Percentiles rank a stretch among this genome's conserved stretches.
Evolutionary conservation across 2,888 invertebrate genomes (phyloP).

Genomic region (Tenthredo livida): DNA sequence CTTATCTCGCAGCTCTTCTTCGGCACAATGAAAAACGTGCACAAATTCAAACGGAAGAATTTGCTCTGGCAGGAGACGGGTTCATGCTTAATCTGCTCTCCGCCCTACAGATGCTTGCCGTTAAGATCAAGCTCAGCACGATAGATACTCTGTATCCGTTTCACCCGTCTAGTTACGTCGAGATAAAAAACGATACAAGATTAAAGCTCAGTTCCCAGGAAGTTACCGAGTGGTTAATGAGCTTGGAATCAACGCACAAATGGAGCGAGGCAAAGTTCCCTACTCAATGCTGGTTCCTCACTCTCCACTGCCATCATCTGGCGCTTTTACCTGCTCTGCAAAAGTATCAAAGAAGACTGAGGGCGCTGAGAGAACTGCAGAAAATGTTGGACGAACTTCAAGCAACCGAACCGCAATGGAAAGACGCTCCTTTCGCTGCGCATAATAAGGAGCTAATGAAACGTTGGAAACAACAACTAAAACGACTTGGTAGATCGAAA

Average conservation of each 20-base stretch:
- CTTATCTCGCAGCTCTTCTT: slow-evolving; percentile 89
- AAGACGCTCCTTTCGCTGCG: slow-evolving; percentile 86
- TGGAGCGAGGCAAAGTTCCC: slow-evolving; percentile 94
- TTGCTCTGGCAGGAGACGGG: slow-evolving; percentile 94
- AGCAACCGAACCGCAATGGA: slow-evolving; percentile 91
- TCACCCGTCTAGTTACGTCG: slow-evolving; percentile 87
- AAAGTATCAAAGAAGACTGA: slow-evolving; percentile 88
- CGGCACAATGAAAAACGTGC: slow-evolving; percentile 92
- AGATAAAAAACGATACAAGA: slow-evolving; percentile 89
- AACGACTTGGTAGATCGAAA: slow-evolving; percentile 87
- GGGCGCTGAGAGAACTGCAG: slow-evolving; percentile 91
- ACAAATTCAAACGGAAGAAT: slow-evolving; percentile 94
- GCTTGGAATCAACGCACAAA: slow-evolving; percentile 78
- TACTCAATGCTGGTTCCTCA: slow-evolving; percentile 98
- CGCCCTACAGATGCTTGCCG: slow-evolving; percentile 93
- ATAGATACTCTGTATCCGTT: slow-evolving; percentile 95
- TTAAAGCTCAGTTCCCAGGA: slow-evolving; percentile 87
- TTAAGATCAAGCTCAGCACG: slow-evolving; percentile 94
- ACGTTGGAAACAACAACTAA: slow-evolving; percentile 93
- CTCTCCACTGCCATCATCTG: slow-evolving; percentile 95
- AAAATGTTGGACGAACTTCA: slow-evolving; percentile 92
- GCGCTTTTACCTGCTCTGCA: slow-evolving; percentile 93
- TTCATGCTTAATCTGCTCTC: slow-evolving; percentile 96
- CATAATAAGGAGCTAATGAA: slow-evolving; percentile 91
- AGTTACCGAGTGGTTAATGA: slow-evolving; percentile 60